These are phyloP conservation scores for Xenentodon cancila DNA, from an alignment of 2,797 vertebrate species.

Conservation along the genomic window DNA sequence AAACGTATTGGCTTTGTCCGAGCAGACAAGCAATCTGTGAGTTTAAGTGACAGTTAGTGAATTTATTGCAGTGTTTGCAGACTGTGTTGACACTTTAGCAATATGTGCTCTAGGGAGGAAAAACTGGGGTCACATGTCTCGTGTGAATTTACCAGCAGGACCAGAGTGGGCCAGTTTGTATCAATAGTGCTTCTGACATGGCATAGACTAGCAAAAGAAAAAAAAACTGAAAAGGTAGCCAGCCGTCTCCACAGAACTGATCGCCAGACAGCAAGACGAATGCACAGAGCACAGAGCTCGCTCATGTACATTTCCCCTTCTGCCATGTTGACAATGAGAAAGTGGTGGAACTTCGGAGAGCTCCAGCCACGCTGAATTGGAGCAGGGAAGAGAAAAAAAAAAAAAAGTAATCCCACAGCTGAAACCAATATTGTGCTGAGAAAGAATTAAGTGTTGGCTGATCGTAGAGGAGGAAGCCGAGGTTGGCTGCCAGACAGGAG, in stretches of 20 bases:
- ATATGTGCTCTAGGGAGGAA: neutral
- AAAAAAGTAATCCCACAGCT: conserved; percentile 28
- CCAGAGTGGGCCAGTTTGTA: conserved; percentile 1
- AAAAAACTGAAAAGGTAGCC: conserved; percentile 5
- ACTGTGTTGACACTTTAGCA: conserved; percentile 8
- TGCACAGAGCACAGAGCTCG: neutral
- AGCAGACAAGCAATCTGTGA: neutral
- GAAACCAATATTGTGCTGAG: conserved; percentile 34
- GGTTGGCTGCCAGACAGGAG: conserved; percentile 34
- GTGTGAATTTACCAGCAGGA: conserved; percentile 1
- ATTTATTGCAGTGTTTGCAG: conserved; percentile 10
- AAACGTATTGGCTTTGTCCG: neutral
- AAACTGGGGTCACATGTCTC: neutral
- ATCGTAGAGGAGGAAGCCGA: conserved; percentile 17
- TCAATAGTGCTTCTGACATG: conserved; percentile 2
- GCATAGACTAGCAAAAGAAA: neutral
- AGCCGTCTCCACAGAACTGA: conserved; percentile 2
- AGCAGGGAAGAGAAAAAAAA: neutral
- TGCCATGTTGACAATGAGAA: conserved; percentile 20
- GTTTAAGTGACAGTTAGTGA: neutral
- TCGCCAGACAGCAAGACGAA: neutral
- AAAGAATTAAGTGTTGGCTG: conserved; percentile 30
- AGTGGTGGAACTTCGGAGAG: conserved; percentile 27
- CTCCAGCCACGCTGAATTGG: conserved; percentile 17
- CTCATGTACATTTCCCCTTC: neutral